Evolutionary conservation across 53 echinoderm and acorn worm species (phyloP), one percentile per base, ranked within the genome.

Genomic region (Pentamera pediparva): DNA sequence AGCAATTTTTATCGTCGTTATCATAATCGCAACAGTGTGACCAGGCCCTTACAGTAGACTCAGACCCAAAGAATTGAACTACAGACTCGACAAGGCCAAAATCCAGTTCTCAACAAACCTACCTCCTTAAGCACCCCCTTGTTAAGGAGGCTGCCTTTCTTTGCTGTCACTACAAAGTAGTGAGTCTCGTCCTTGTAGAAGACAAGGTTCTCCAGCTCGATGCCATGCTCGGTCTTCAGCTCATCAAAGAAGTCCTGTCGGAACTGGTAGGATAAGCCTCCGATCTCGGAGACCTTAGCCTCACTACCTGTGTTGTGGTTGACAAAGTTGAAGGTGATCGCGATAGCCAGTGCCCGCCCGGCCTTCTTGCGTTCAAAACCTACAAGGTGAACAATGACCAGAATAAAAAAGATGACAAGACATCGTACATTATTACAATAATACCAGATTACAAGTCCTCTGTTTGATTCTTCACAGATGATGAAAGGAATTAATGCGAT

Each of bases 81-180:
- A 12, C n/a, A n/a, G n/a, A n/a, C 47, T 15, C 47, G n/a, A 1
- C 47, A 45, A n/a, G 1, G n/a, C 47, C 12, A 45, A 15, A n/a
- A 15, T n/a, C 12, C 13, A 45, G n/a, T 15, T 45, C 13, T 45
- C 47, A 45, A 15, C 13, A 57, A 32, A 57, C 58, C 17, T 54
- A 72, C 73, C 54, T 72, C 73, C 22, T 54, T 72, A 10, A 72
- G n/a, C 7, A 72, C 73, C 32, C 53, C 73, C 22, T 72, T 72
- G 9, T 30, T 52, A n/a, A 72, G 51, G 3, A 72, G 24, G 25
- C 73, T 49, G 6, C 32, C 25, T n/a, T 72, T 72, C 37, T 72
- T 72, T 20, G 73, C 73, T 26, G 73, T 72, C 15, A 72, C 73
- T 3, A 72, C 73, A 72, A 52, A 72, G 36, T 72, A 72, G 15